A percentile compares a stretch with the other conserved stretches of the same genome.
phyloP scores from a whole-genome alignment of 1,140 invertebrate species.

The Dendroctonus valens region DNA sequence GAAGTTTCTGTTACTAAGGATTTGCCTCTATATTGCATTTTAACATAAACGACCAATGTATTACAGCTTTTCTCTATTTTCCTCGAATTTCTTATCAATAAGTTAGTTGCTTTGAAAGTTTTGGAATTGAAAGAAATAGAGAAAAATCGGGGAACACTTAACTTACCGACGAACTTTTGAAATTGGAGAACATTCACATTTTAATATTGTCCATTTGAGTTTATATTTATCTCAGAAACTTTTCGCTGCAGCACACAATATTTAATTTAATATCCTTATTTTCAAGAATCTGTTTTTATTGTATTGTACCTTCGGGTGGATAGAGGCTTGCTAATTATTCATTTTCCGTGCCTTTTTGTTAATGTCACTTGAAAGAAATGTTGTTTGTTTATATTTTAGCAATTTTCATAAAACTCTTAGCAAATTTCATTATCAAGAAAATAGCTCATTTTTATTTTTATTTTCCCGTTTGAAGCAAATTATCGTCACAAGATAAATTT shows the following conservation, averaged over 20 bases:
- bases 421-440: too few relatives aligned
- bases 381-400: too few relatives aligned
- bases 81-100: constrained; percentile 31
- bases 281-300: too few relatives aligned
- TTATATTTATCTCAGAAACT: constrained; percentile 32
- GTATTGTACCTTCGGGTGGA: too few relatives aligned
- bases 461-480: too few relatives aligned
- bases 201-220: constrained; percentile 34
- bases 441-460: too few relatives aligned
- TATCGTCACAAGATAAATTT: too few relatives aligned
- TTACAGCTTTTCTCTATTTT: constrained; percentile 25
- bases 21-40: constrained; percentile 23
- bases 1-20: constrained; percentile 2
- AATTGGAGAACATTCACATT: constrained; percentile 34
- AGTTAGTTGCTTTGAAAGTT: constrained; percentile 31
- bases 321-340: too few relatives aligned
- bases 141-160: constrained; percentile 34
- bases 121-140: constrained; percentile 29
- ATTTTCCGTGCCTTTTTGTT: too few relatives aligned
- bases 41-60: constrained; percentile 27
- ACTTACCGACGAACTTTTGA: constrained; percentile 31
- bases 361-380: too few relatives aligned
- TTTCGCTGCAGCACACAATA: constrained; percentile 21
- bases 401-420: too few relatives aligned
- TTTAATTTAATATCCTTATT: constrained; percentile 23